These are phyloP conservation scores for Pseudorhombus dupliciocellatus DNA, from an alignment of 2,113 vertebrate species.

Conservation along the genomic window DNA sequence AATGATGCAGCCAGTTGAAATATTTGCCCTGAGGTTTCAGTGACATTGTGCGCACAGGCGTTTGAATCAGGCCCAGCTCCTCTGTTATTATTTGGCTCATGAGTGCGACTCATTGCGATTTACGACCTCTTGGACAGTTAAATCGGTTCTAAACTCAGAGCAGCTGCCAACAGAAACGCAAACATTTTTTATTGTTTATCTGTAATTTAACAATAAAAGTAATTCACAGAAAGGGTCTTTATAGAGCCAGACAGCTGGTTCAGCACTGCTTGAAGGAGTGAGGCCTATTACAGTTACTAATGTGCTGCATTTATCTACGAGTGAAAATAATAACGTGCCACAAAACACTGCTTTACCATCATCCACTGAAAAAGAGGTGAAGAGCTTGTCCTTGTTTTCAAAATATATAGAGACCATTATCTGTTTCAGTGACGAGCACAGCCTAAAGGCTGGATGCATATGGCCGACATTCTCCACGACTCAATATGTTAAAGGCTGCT, in stretches of 20 bases:
- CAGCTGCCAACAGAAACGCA: slow-evolving; percentile 15
- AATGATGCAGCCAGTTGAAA: background rate
- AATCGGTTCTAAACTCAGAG: background rate
- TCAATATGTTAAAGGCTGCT: background rate
- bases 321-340: background rate
- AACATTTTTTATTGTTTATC: background rate
- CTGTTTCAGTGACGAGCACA: too few relatives aligned
- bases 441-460: too few relatives aligned
- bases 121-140: slow-evolving; percentile 29
- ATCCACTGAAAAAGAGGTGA: too few relatives aligned
- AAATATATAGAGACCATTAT: background rate
- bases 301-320: background rate
- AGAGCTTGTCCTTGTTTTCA: too few relatives aligned
- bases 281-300: background rate
- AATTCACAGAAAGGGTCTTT: slow-evolving; percentile 1
- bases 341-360: too few relatives aligned
- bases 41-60: slow-evolving; percentile 4
- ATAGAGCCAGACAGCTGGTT: background rate
- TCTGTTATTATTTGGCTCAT: slow-evolving; percentile 22
- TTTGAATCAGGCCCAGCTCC: slow-evolving; percentile 12
- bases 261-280: background rate
- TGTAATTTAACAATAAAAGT: background rate
- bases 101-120: slow-evolving; percentile 24
- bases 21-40: slow-evolving; percentile 13
- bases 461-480: too few relatives aligned